Evolutionary conservation across 2,113 vertebrate species (phyloP), one percentile per base, ranked within the genome.

Genomic region (Synodontis membranacea): DNA sequence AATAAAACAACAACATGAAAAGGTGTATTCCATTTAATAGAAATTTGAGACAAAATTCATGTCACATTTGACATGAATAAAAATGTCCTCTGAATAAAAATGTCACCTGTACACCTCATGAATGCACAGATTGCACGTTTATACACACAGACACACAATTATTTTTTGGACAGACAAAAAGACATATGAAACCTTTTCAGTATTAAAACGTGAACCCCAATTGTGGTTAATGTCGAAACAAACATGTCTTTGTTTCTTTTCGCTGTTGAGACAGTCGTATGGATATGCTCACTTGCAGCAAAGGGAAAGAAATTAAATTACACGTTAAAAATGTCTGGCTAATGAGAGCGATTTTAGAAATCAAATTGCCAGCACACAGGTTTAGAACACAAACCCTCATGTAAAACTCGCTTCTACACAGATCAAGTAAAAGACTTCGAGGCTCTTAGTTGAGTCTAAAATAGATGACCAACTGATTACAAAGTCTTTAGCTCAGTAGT

Each of bases 111-210:
- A 85, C 56, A 86, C 46, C 58, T 48, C 48, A 34, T 12, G 8
- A 84, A 60, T 78, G 58, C 48, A 76, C 83, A 85, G 46, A 50
- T 62, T 82, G 31, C n/a, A 80, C 74, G 48, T 66, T 50, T 52
- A 42, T 34, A 79, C 74, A 50, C 31, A 85, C 52, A 81, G 56
- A 82, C n/a, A n/a, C n/a, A n/a, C 84, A 79, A 62, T 72, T n/a
- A n/a, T n/a, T n/a, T n/a, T n/a, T 37, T 70, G 50, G 74, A 88
- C 84, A 83, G 80, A 85, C 44, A 85, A 83, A 78, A 52, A 83
- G 23, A 25, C 37, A 60, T 82, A 64, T 8, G 58, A 81, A 86
- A 86, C 70, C 37, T 78, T 28, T 66, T 23, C 50, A 52, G 42
- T 28, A 72, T 86, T 31, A 86, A 75, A 56, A 81, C 23, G 10